phyloP scores from a whole-genome alignment of 2,888 invertebrate genomes.

The Pomacea canaliculata region DNA sequence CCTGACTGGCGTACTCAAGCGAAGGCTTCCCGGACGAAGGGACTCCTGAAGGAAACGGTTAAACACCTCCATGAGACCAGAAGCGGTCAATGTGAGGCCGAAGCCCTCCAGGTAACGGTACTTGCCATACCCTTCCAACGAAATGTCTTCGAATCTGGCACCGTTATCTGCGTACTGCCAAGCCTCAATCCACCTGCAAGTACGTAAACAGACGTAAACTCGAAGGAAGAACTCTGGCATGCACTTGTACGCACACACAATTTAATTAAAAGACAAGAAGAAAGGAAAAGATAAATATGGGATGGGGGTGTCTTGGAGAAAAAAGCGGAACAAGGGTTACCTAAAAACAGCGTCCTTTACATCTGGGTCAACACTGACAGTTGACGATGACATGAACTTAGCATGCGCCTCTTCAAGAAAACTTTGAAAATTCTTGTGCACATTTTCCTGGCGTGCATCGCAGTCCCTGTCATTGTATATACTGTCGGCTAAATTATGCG shows the following conservation, averaged over 20 bases:
- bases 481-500: constrained; percentile 9
- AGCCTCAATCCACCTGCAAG: constrained; percentile 10
- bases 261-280: too few species aligned
- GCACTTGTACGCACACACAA: too few species aligned
- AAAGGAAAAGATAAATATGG: too few species aligned
- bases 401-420: constrained; percentile 4
- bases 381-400: background rate
- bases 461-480: background rate
- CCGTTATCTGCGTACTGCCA: constrained; percentile 28
- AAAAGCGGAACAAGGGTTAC: background rate
- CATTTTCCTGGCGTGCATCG: background rate
- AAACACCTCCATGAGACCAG: constrained; percentile 18
- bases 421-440: background rate
- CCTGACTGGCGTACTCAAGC: constrained; percentile 18
- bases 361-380: constrained; percentile 1
- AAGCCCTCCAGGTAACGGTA: constrained; percentile 19
- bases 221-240: background rate
- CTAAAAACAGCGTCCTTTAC: constrained; percentile 14
- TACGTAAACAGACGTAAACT: background rate
- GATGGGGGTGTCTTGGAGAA: too few species aligned
- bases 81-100: constrained; percentile 8
- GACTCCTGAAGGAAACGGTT: constrained; percentile 9
- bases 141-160: constrained; percentile 14
- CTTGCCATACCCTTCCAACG: constrained; percentile 24
- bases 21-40: constrained; percentile 12